These are phyloP conservation scores for Cephus cinctus DNA, from an alignment of 1,140 invertebrate genomes.

Conservation along the genomic window DNA sequence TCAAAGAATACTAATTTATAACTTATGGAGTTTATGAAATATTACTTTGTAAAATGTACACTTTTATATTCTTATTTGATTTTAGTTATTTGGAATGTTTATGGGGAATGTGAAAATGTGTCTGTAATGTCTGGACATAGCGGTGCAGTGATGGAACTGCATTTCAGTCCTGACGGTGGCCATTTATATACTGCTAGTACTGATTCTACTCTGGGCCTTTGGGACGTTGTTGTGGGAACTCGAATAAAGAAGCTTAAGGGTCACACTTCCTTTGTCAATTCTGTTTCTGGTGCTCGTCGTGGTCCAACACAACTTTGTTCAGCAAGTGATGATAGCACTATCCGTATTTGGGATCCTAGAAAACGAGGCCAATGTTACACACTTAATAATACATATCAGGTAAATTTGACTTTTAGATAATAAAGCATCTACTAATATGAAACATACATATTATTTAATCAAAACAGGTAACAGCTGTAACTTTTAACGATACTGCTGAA, in stretches of 20 bases:
- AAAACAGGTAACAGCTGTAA: conserved; percentile 76
- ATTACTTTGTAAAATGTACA: conserved; percentile 5
- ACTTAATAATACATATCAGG: conserved; percentile 79
- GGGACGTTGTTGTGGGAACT: conserved; percentile 87
- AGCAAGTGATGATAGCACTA: conserved; percentile 92
- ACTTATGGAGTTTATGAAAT: too few relatives aligned
- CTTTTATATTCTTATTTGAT: conserved; percentile 28
- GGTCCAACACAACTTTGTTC: conserved; percentile 89
- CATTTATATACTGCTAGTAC: conserved; percentile 90
- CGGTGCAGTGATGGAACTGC: conserved; percentile 94
- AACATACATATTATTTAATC: neutral
- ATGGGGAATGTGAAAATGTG: conserved; percentile 97
- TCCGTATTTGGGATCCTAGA: conserved; percentile 88
- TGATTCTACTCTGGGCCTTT: conserved; percentile 92
- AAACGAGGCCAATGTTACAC: conserved; percentile 76
- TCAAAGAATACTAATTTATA: too few relatives aligned
- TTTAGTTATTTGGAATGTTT: conserved; percentile 95
- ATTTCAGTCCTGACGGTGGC: conserved; percentile 92
- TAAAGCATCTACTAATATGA: conserved; percentile 1
- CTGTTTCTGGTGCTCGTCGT: conserved; percentile 73
- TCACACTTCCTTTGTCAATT: conserved; percentile 88
- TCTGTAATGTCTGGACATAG: conserved; percentile 90
- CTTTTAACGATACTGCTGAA: conserved; percentile 95
- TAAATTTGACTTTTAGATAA: conserved; percentile 17
- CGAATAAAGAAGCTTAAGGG: conserved; percentile 92